Evolutionary conservation across 2,797 vertebrate species (phyloP), one percentile per base, ranked within the genome.

Genomic region (Esox masquinongy): DNA sequence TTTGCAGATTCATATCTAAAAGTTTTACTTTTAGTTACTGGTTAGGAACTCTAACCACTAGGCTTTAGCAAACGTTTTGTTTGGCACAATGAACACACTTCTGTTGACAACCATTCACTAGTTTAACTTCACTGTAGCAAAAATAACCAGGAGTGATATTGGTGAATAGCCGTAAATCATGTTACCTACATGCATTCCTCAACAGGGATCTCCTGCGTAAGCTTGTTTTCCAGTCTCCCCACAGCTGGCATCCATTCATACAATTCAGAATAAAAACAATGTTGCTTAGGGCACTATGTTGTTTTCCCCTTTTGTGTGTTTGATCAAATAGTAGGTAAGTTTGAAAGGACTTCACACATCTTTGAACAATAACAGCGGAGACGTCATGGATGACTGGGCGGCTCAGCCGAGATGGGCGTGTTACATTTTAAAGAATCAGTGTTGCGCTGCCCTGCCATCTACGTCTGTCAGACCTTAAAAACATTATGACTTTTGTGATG

Each of bases 391-490:
- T 69, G 77, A 66, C 15, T 73, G 39, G 12, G 36, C 9, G 70
- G 64, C 53, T 71, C 73, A 74, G 75, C 74, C 82, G 29, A 36
- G n/a, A 72, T 19, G 39, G 19, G 31, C 34, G 70, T 81, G 86
- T 88, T 91, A 88, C 88, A 85, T 88, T 34, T 83, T 3, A 34
- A 59, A 36, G 50, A 36, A 70, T 51, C 69, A 70, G 24, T 16
- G 70, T 36, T 15, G 5, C 26, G 3, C 29, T 14, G 12, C 26
- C 63, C 29, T 17, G 17, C 53, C 15, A 56, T 56, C n/a, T 17
- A 64, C 69, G 22, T 19, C 51, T 8, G 67, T 75, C 87, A 89
- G 87, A 74, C 78, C 29, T 76, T 61, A 11, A 47, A 11, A 47
- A 47, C 43, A 47, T 4, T 47, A 14, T 47, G 43, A 11, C 43